Percentiles rank a stretch among this genome's conserved stretches.
These are phyloP conservation scores for Drosophila littoralis DNA, from an alignment of 1,140 invertebrate genomes.

Conservation along the genomic window DNA sequence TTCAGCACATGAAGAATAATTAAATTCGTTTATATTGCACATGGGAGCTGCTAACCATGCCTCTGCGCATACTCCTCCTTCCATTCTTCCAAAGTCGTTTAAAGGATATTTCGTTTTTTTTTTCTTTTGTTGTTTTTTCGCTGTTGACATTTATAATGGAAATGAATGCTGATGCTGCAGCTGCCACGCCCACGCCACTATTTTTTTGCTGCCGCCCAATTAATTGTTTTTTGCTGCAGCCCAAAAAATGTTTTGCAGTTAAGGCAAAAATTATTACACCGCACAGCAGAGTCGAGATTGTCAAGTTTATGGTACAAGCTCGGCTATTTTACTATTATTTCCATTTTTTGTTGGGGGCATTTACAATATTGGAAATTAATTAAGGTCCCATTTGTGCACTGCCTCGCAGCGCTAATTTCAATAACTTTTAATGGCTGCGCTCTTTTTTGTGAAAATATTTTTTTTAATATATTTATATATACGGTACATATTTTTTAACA, in stretches of 20 bases:
- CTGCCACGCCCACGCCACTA: constrained; percentile 10
- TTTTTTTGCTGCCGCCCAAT: constrained; percentile 44
- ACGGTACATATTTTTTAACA: not conserved
- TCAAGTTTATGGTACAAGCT: constrained; percentile 47
- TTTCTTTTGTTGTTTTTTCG: constrained; percentile 32
- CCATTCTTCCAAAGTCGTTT: constrained; percentile 15
- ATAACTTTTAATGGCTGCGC: constrained; percentile 3
- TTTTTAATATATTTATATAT: not conserved
- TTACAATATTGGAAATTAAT: constrained; percentile 74
- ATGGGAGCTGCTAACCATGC: constrained; percentile 63
- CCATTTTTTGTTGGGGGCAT: constrained; percentile 19
- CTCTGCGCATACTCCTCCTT: not conserved
- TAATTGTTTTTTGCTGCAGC: constrained; percentile 64
- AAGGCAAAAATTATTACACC: constrained; percentile 52
- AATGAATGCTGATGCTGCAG: constrained; percentile 75
- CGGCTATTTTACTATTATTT: not conserved
- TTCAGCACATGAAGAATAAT: constrained; percentile 82
- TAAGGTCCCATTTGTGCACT: constrained; percentile 43
- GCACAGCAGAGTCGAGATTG: constrained; percentile 22
- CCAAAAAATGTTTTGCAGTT: constrained; percentile 61
- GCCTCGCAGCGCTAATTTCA: constrained; percentile 8
- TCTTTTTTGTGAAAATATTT: too few relatives aligned
- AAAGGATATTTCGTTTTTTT: not conserved
- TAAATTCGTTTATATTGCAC: constrained; percentile 79
- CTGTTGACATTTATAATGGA: constrained; percentile 79